Base-by-base conservation (phyloP, 2,113 vertebrate genomes). In the Coptodon bakossiorum region DNA sequence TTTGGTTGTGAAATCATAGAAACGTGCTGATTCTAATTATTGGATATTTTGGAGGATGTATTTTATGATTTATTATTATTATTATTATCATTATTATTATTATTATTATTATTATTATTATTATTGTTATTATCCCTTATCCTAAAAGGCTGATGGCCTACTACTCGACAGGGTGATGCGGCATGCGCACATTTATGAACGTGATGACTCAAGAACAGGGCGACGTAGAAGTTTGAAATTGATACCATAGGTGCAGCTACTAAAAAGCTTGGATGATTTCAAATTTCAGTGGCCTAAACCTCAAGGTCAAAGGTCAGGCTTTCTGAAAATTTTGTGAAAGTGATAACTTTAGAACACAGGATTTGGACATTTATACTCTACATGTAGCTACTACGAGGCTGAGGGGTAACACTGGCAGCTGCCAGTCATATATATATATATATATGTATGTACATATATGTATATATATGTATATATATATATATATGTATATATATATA, bases 61-160 rank as follows among this genome's bases (percentile, higher is more conserved):
- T 22, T 68, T 68, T 22, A 38, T 68, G 6, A 66, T 8, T 19
- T 12, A n/a, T 34, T 2, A 3, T 66, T 2, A 3, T 19, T 11
- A 11, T 4, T 10, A 4, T 3, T 10, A 4, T 4, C 4, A 2
- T 3, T 17, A 6, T 5, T 16, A 1, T 7, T 54, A 24, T 7
- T 54, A 22, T 2, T 52, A 9, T 2, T n/a, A 54, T 2, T 54
- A 56, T 2, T 57, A 31, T 9, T 54, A 22, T 2, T 52, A 9
- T 2, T n/a, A 54, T 2, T 54, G 24, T 2, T 57, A 31, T 9
- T 34, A 34, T 19, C 29, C 29, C 16, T 34, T 17, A 34, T 63
- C 2, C 2, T 36, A 34, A 63, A 63, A 34, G 59, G 59, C 59
- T 19, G 16, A 63, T 63, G 57, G 57, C 16, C 29, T 19, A 61